These are phyloP conservation scores for Hipposideros larvatus DNA, from an alignment of 2,797 vertebrate genomes.

Conservation along the genomic window DNA sequence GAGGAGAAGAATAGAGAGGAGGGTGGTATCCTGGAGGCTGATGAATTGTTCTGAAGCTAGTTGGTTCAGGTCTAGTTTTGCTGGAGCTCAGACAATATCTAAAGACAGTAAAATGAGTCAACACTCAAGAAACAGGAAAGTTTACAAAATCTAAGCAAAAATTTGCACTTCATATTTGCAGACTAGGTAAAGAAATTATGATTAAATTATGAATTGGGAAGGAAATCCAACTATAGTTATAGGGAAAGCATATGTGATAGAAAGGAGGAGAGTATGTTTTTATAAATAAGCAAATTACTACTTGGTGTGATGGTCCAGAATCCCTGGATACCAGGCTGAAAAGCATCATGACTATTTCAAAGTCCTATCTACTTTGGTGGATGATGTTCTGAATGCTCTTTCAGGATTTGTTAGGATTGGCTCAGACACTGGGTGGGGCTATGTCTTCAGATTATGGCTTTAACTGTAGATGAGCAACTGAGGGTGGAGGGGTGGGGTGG, in stretches of 20 bases:
- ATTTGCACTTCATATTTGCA: neutral
- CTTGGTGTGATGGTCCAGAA: neutral
- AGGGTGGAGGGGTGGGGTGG: accelerated
- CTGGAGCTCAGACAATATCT: neutral
- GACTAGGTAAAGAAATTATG: neutral
- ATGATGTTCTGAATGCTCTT: neutral
- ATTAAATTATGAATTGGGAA: neutral
- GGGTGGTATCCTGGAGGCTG: neutral
- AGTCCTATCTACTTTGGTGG: accelerated
- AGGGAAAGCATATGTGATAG: neutral
- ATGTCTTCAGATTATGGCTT: accelerated
- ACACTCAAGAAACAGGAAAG: neutral
- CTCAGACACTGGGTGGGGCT: neutral
- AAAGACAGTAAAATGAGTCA: neutral
- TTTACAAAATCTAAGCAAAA: neutral
- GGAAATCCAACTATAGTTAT: neutral
- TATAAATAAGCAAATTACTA: neutral
- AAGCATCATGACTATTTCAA: accelerated
- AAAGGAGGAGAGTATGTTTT: neutral
- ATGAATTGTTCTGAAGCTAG: neutral
- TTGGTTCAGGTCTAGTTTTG: neutral
- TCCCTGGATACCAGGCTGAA: neutral
- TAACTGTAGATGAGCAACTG: neutral
- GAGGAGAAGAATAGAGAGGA: neutral
- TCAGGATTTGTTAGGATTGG: neutral